phyloP scores from a whole-genome alignment of 2,888 invertebrate species.

The Caenorhabditis auriculariae region DNA sequence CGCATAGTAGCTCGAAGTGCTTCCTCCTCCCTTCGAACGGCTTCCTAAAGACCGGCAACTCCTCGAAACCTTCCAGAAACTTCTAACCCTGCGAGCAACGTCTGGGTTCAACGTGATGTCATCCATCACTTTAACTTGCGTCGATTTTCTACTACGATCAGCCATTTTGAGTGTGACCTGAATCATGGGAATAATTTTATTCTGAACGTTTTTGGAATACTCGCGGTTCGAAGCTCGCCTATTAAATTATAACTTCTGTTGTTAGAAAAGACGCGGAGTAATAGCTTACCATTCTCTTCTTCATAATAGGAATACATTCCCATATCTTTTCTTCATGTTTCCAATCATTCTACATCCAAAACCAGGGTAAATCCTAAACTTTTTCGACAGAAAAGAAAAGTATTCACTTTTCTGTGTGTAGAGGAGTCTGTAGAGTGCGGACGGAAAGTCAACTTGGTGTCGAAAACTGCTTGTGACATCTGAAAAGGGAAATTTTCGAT shows the following conservation, averaged over 20 bases:
- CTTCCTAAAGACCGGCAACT: constrained; percentile 26
- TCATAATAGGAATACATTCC: too few relatives aligned
- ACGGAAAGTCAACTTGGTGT: constrained; percentile 92
- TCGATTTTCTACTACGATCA: constrained; percentile 87
- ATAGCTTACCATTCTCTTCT: too few relatives aligned
- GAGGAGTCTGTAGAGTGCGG: constrained; percentile 98
- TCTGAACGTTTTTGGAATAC: too few relatives aligned
- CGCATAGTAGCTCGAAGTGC: constrained; percentile 85
- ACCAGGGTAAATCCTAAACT: neutral
- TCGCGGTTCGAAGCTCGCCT: too few relatives aligned
- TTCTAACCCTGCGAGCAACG: constrained; percentile 70
- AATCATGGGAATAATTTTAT: neutral
- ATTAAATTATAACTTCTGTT: neutral
- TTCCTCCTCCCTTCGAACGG: constrained; percentile 87
- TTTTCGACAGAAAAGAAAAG: neutral
- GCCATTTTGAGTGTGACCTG: constrained; percentile 85
- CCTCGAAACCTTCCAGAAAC: neutral
- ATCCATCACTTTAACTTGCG: constrained; percentile 91
- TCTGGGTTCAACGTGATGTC: constrained; percentile 93
- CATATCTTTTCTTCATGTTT: too few relatives aligned
- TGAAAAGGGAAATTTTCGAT: constrained; percentile 8
- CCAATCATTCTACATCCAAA: neutral
- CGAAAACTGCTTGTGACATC: constrained; percentile 82
- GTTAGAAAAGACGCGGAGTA: neutral
- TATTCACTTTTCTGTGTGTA: constrained; percentile 88